phyloP scores from a whole-genome alignment of 2,113 vertebrate species.

The Picathartes gymnocephalus region DNA sequence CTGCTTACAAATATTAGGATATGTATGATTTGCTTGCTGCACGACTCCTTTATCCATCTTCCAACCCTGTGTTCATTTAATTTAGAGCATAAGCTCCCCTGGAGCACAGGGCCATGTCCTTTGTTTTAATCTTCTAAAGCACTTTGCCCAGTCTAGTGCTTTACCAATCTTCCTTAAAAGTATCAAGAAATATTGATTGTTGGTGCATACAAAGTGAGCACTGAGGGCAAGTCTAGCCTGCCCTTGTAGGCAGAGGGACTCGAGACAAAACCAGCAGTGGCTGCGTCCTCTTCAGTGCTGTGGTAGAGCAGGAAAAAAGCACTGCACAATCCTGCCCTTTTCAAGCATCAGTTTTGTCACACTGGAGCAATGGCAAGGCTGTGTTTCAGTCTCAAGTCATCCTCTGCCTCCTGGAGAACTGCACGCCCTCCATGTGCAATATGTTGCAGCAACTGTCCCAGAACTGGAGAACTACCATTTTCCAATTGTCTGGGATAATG shows the following conservation, averaged over 20 bases:
- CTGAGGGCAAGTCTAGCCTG: not conserved
- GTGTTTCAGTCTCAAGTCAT: not conserved
- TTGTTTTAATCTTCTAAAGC: slow-evolving; percentile 56
- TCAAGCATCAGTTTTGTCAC: not conserved
- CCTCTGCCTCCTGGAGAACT: not conserved
- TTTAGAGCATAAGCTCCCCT: not conserved
- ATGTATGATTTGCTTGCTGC: slow-evolving; percentile 35
- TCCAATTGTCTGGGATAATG: not conserved
- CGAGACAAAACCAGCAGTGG: not conserved
- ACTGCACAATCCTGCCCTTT: not conserved
- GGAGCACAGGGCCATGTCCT: not conserved
- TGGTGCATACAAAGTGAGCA: not conserved
- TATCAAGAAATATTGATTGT: not conserved
- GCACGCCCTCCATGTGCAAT: not conserved
- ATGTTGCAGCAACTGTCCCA: not conserved
- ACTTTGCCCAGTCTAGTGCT: not conserved
- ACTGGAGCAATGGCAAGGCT: not conserved
- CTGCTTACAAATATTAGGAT: slow-evolving; percentile 38
- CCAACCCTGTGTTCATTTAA: not conserved
- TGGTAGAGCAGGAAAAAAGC: not conserved
- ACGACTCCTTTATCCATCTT: slow-evolving; percentile 44
- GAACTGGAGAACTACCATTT: not conserved
- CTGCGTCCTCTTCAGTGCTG: not conserved
- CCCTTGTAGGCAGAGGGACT: not conserved
- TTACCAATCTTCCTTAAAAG: slow-evolving; percentile 39